Base-by-base conservation (phyloP, 2,113 vertebrate species). In the Cheilinus undulatus region DNA sequence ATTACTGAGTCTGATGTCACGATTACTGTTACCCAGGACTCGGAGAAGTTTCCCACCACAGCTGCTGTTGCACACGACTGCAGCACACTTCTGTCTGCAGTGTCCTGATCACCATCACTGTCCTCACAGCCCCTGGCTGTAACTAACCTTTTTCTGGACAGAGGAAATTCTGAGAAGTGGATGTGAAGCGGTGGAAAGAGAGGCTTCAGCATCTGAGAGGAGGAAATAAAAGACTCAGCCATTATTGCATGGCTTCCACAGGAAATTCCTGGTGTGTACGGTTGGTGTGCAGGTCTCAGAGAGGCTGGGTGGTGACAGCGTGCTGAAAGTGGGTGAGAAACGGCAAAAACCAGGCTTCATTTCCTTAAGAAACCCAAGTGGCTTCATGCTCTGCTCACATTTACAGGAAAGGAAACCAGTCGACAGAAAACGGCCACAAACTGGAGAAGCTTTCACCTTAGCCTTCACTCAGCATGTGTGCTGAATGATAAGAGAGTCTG, bases 241-340 rank as follows among this genome's bases (percentile, higher is more conserved):
- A 81, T 87, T 72, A 82, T 62, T 82, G 81, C 74, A 50, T 5
- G 8, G 65, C 76, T 84, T 83, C 76, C 82, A 84, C 68, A 77
- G 85, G 82, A 87, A 83, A 82, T 87, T 88, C 82, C 71, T 85
- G 73, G 52, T 81, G 64, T 59, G 22, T 67, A 42, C 52, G 52
- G 73, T 48, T 69, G 50, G 73, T 73, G 46, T 26, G 76, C 65
- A 54, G 59, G 58, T 79, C 67, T 82, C 40, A 17, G 17, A 72
- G 76, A 8, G 61, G 51, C 71, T 74, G 68, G 27, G 40, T 60
- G 65, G 60, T 62, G 66, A 71, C 74, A 73, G 74, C 24, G 38
- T 2, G 30, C 58, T 32, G 49, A 62, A 73, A 56, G 40, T 22
- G 27, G 38, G 57, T 49, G 52, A 61, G 36, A 65, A 32, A 43